Base-by-base conservation (phyloP, 2,113 vertebrate species). In the Oenanthe melanoleuca region DNA sequence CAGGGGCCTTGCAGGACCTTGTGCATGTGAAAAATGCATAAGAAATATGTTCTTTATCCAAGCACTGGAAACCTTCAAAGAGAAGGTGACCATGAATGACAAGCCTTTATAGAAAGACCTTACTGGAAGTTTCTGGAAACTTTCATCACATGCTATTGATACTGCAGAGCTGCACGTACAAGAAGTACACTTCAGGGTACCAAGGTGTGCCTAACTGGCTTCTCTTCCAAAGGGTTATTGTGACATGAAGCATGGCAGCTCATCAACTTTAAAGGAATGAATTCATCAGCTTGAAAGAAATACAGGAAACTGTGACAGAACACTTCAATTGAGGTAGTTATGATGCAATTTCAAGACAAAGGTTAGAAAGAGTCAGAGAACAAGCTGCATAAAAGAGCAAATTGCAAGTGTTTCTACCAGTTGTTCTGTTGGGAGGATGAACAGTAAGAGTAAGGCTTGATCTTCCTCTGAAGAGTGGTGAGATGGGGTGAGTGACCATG, bases 1-100 rank as follows among this genome's bases (percentile, higher is more conserved):
- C 2, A 42, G 17, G 8, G 37, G 4, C 52, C 40, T 83, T 69
- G 20, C 18, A 65, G 45, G 47, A 53, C 16, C 0, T 0, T 8
- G 2, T 34, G 24, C 1, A 1, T 31, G 5, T 80, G 50, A 77
- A 69, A 92, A 89, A 12, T 47, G 59, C 10, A 24, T 12, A 20
- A 26, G 24, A 72, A 88, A 56, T 55, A 59, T 7, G 34, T 33
- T 6, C 19, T 40, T 11, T 49, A 9, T 67, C 18, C 44, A 59
- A 63, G 33, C 2, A 2, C 37, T 38, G 44, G 26, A 80, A 72
- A 65, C 21, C 23, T 80, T 65, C 47, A 59, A 74, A 72, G 3
- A 84, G 14, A 50, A 73, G 14, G 14, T 37, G 34, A 59, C 14
- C 3, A 8, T 5, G 26, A 80, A 92, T 38, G 2, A 77, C 33